Percentiles rank a stretch among this genome's conserved stretches.
Evolutionary conservation across 2,888 invertebrate genomes (phyloP).

Genomic region (Atherix ibis): DNA sequence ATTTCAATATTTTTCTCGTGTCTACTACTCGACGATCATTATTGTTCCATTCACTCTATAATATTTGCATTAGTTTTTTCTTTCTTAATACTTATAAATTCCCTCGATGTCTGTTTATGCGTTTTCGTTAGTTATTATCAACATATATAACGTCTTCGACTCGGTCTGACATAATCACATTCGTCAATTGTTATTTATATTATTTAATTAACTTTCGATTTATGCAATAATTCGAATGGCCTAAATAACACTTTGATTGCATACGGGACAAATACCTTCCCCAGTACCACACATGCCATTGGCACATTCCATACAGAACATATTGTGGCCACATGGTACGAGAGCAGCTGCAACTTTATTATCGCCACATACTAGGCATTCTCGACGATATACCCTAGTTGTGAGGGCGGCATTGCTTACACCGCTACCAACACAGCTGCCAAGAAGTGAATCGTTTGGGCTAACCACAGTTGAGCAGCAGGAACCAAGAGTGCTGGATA

Average conservation of each 20-base stretch:
- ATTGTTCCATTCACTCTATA: too few species aligned
- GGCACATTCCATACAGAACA: slow-evolving; percentile 88
- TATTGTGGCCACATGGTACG: slow-evolving; percentile 89
- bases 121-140: too few species aligned
- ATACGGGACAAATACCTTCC: slow-evolving; percentile 63
- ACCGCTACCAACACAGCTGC: slow-evolving; percentile 16
- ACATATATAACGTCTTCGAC: too few species aligned
- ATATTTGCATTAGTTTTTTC: too few species aligned
- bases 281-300: slow-evolving; percentile 44
- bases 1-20: too few species aligned
- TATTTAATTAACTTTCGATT: slow-evolving; percentile 17
- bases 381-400: slow-evolving; percentile 34
- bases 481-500: slow-evolving; percentile 44
- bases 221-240: slow-evolving; percentile 80
- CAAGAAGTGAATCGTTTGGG: slow-evolving; percentile 46
- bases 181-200: too few species aligned
- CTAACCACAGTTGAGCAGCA: slow-evolving; percentile 42
- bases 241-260: slow-evolving; percentile 69
- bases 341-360: slow-evolving; percentile 79
- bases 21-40: too few species aligned
- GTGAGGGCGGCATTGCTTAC: slow-evolving; percentile 6
- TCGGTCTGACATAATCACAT: too few species aligned
- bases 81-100: too few species aligned
- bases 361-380: slow-evolving; percentile 76
- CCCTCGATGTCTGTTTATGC: too few species aligned